Evolutionary conservation across 2,113 vertebrate genomes (phyloP).

Genomic region (Orcinus orca): DNA sequence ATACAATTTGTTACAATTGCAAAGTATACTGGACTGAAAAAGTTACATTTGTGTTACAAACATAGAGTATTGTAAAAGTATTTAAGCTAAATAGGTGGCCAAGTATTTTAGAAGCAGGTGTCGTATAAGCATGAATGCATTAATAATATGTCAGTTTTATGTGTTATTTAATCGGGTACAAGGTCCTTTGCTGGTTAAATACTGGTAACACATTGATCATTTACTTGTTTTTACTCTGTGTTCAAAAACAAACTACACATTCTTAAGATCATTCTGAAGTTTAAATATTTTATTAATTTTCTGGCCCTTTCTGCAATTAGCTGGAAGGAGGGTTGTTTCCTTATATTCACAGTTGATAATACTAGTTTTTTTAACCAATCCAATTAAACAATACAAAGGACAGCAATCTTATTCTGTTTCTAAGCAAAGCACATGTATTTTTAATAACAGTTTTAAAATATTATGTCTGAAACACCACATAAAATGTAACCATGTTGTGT

Average conservation of each 20-base stretch:
- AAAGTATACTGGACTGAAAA: conserved; percentile 16
- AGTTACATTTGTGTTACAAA: conserved; percentile 7
- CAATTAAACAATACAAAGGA: background rate
- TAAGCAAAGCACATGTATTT: conserved; percentile 1
- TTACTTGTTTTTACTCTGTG: conserved; percentile 15
- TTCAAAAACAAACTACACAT: conserved; percentile 8
- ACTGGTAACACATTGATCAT: background rate
- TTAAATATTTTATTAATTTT: conserved; percentile 24
- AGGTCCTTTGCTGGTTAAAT: background rate
- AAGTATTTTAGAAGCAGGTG: conserved; percentile 36
- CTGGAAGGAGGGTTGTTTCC: background rate
- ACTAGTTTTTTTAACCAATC: conserved; percentile 14
- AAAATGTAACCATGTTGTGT: background rate
- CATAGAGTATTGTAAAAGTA: background rate
- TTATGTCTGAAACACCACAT: background rate
- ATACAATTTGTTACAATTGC: background rate
- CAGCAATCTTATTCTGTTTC: conserved; percentile 37
- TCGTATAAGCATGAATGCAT: background rate
- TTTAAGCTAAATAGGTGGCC: background rate
- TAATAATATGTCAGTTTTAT: background rate
- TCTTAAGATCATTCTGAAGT: conserved; percentile 30
- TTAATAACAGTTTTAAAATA: conserved; percentile 44
- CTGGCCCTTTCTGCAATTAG: background rate
- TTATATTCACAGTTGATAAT: background rate
- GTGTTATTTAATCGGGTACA: conserved; percentile 17